Conservation (phyloP, 2,888 invertebrate species). For the Minunthozetes semirufus region DNA sequence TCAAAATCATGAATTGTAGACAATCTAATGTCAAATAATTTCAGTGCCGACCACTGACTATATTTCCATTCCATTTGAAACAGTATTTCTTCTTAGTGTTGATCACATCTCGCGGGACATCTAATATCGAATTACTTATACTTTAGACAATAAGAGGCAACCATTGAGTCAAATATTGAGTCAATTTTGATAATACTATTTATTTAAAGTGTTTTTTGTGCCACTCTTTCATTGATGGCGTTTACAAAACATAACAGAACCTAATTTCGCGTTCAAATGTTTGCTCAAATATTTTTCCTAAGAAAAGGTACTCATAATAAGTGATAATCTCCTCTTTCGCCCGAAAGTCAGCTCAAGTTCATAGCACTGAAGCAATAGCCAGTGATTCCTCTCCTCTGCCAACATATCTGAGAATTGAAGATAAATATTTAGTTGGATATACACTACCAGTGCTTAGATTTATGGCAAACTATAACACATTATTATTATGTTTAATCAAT, state of each 20-base stretch:
- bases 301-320: background rate
- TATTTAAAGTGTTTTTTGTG: slow-evolving; percentile 4
- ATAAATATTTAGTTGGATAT: no score
- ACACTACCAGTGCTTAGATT: no score
- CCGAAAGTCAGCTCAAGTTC: background rate
- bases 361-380: background rate
- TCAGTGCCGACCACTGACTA: background rate
- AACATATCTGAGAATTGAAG: background rate
- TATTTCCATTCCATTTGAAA: background rate
- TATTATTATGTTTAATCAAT: no score
- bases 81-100: background rate
- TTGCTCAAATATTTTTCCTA: background rate
- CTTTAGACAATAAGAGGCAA: background rate
- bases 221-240: background rate
- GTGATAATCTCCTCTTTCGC: slow-evolving; percentile 1
- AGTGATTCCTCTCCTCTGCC: background rate
- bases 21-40: background rate
- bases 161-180: background rate
- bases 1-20: background rate
- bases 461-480: no score
- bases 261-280: background rate
- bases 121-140: slow-evolving; percentile 8
- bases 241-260: background rate
- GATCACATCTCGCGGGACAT: slow-evolving; percentile 1
- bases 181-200: background rate